Conservation (phyloP, 2,797 vertebrate genomes). For the Spinus pinus region DNA sequence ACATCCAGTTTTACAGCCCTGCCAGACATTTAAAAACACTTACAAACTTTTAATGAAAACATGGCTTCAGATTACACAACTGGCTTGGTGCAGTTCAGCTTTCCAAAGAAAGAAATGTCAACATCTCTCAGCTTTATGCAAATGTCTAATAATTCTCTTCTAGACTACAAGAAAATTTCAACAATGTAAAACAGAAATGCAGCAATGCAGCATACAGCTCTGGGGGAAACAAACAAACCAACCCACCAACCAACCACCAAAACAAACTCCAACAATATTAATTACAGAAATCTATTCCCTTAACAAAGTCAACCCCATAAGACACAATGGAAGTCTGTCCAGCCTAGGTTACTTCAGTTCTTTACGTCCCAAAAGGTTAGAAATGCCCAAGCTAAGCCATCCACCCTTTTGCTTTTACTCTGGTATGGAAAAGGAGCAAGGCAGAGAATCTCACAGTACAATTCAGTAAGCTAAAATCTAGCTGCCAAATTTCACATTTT, state of each 20-base stretch:
- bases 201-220: not conserved
- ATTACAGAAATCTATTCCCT: not conserved
- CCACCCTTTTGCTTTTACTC: not conserved
- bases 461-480: not conserved
- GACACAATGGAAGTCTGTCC: not conserved
- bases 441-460: not conserved
- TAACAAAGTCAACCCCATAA: not conserved
- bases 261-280: not conserved
- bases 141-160: not conserved
- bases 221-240: not conserved
- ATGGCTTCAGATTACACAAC: not conserved
- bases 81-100: not conserved
- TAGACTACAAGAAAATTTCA: not conserved
- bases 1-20: not conserved
- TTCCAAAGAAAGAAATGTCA: not conserved
- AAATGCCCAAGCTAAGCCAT: not conserved
- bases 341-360: not conserved
- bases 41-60: not conserved
- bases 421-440: not conserved
- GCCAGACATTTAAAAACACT: not conserved
- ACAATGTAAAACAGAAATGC: not conserved
- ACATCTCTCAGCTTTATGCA: not conserved
- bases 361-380: not conserved
- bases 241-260: accelerated
- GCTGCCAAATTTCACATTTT: not conserved